Percentiles rank a stretch among this genome's conserved stretches.
Conservation (phyloP, 2,888 invertebrate genomes). For the Syritta pipiens region DNA sequence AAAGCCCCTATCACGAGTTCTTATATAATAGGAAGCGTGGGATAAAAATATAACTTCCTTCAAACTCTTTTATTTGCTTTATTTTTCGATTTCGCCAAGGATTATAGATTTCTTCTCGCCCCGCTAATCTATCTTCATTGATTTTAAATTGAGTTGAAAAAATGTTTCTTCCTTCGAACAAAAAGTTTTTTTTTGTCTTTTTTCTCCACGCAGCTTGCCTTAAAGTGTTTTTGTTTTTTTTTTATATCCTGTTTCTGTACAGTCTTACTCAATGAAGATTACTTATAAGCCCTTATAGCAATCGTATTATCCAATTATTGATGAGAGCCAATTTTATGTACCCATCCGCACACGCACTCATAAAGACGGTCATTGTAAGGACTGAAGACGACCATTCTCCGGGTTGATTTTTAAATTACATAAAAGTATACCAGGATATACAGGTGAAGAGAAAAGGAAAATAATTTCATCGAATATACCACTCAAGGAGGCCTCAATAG, state of each 20-base stretch:
- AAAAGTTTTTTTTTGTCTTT: slow-evolving; percentile 18
- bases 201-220: not conserved
- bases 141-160: slow-evolving; percentile 66
- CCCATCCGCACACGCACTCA: no score
- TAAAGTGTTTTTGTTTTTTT: slow-evolving; percentile 14
- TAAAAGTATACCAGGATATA: slow-evolving; percentile 22
- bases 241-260: no score
- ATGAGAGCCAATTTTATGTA: slow-evolving; percentile 63
- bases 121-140: slow-evolving; percentile 60
- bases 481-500: slow-evolving; percentile 9
- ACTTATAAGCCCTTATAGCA: slow-evolving; percentile 49
- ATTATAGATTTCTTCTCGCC: slow-evolving; percentile 42
- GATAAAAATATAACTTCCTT: slow-evolving; percentile 28
- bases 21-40: slow-evolving; percentile 10
- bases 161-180: slow-evolving; percentile 33
- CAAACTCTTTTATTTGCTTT: no score
- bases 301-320: slow-evolving; percentile 67
- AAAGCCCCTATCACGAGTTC: slow-evolving; percentile 36
- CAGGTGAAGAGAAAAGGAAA: slow-evolving; percentile 41
- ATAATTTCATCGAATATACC: slow-evolving; percentile 18
- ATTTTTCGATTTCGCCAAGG: slow-evolving; percentile 42
- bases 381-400: slow-evolving; percentile 12
- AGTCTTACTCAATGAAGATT: slow-evolving; percentile 50
- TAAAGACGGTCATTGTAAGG: slow-evolving; percentile 21
- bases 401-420: not conserved